Base-by-base conservation (phyloP, 2,888 invertebrate species). In the Aphelenchoides bicaudatus region DNA sequence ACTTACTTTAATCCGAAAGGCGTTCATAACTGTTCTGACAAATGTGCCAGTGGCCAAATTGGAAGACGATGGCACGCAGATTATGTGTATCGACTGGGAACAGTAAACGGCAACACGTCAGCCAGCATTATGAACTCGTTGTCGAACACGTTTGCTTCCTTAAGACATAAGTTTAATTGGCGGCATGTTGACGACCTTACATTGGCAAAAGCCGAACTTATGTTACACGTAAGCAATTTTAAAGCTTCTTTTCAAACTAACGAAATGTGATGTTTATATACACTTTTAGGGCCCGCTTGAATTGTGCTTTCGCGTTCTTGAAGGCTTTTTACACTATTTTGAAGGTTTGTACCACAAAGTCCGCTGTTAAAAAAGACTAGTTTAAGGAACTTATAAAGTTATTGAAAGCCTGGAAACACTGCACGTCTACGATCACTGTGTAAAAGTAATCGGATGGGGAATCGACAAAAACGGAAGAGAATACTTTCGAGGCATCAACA, bases 1-100 rank as follows among this genome's bases (percentile, higher is more conserved):
- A 61, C 59, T 1, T 58, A 61, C 23, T 61, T 58, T 13, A 58
- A 58, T 16, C 59, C 59, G 8, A 21, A 47, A n/a, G 59, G 59
- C 4, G 25, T 58, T 5, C 28, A 60, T 6, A 34, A 61, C 6
- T 58, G 59, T 21, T 51, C 52, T 25, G 23, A 31, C n/a, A 37
- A 21, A 13, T 51, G 52, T 16, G 37, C 19, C 13, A 61, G 47
- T 3, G 59, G 59, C 3, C 48, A 39, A 27, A 48, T 30, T 38
- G 43, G 47, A 27, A 43, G 59, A 19, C 34, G 57, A 29, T 3
- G 27, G 16, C 59, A 58, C 25, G 59, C 59, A 6, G 39, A 61
- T 19, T 58, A 58, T 19, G 43, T 58, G 4, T 58, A 58, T 23
- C 61, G 59, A 10, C 39, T 58, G 19, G 52, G 52, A 13, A 51